Base-by-base conservation (phyloP, 2,113 vertebrate genomes). In the Callorhinus ursinus region DNA sequence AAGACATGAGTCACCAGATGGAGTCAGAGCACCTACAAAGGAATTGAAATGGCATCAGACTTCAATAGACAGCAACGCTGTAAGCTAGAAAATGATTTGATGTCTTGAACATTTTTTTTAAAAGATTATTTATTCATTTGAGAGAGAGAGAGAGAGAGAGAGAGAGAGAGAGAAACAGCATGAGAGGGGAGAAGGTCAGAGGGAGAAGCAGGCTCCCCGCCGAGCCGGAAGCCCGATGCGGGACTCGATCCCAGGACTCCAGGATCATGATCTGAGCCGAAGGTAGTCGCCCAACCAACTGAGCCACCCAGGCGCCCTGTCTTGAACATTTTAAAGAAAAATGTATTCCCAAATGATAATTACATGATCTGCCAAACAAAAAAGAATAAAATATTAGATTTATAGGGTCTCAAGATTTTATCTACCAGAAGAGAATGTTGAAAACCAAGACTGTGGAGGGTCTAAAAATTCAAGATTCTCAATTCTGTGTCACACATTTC, bases 331-430 rank as follows among this genome's bases (percentile, higher is more conserved):
- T 53, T 95, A 61, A 69, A 90, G 42, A 15, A 65, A 82, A 36
- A 84, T 46, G 71, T 91, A 85, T 57, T 77, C 90, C 46, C 24
- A 61, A 82, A 63, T 87, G 51, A 36, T 79, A 95, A 92, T 88
- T 67, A 82, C 49, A 36, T 51, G 11, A 79, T 88, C 19, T 91
- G 42, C 13, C 88, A 88, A 91, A 84, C 42, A 93, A 83, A 36
- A 46, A 67, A 7, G 19, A 74, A 61, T 13, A 88, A 59, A 95
- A 95, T 77, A 92, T 79, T 46, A 92, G 28, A 94, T 67, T 24
- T 51, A 31, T 3, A n/a, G 55, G 22, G 36, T 51, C 33, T 89
- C 55, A 82, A 87, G 79, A 84, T 65, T 72, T 42, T 65, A 86
- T 93, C 31, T 92, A 71, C 3, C 26, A 84, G 53, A 84, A 63